These are phyloP conservation scores for Manduca sexta DNA, from an alignment of 1,140 invertebrate genomes.

Conservation along the genomic window DNA sequence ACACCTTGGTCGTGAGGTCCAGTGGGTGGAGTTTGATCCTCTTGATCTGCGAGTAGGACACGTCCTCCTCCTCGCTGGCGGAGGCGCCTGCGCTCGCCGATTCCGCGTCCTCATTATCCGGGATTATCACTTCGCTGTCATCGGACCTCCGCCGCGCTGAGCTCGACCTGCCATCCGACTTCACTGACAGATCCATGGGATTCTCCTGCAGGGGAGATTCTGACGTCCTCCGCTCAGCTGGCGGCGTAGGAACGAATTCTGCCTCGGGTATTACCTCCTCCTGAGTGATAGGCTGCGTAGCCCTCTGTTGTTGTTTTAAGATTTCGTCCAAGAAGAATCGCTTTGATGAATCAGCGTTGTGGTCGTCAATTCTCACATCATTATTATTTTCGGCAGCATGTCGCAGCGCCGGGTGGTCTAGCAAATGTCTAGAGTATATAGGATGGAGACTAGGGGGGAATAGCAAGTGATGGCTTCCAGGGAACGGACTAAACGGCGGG, in stretches of 20 bases:
- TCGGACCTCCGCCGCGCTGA: constrained; percentile 60
- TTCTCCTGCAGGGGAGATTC: constrained; percentile 77
- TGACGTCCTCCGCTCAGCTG: constrained; percentile 60
- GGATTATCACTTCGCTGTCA: constrained; percentile 64
- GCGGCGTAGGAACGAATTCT: constrained; percentile 60
- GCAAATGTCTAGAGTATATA: constrained; percentile 76
- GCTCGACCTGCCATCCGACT: constrained; percentile 73
- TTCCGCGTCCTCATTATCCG: constrained; percentile 56
- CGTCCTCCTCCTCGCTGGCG: constrained; percentile 72
- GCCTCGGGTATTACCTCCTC: constrained; percentile 63
- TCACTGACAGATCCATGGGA: constrained; percentile 87
- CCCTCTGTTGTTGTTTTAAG: constrained; percentile 79
- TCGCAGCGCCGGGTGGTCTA: constrained; percentile 68
- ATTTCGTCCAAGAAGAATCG: constrained; percentile 82
- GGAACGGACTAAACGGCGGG: constrained; percentile 65
- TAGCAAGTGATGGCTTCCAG: constrained; percentile 72
- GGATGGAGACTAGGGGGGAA: constrained; percentile 79
- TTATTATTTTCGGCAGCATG: constrained; percentile 75
- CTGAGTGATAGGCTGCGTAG: constrained; percentile 45
- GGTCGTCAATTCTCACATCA: constrained; percentile 73
- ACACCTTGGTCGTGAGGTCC: constrained; percentile 79
- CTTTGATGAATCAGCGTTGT: constrained; percentile 76
- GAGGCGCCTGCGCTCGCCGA: constrained; percentile 74
- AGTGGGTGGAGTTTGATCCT: constrained; percentile 75
- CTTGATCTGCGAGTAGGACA: constrained; percentile 69